Base-by-base conservation (phyloP, 2,113 vertebrate species). In the Terrapene triunguis region DNA sequence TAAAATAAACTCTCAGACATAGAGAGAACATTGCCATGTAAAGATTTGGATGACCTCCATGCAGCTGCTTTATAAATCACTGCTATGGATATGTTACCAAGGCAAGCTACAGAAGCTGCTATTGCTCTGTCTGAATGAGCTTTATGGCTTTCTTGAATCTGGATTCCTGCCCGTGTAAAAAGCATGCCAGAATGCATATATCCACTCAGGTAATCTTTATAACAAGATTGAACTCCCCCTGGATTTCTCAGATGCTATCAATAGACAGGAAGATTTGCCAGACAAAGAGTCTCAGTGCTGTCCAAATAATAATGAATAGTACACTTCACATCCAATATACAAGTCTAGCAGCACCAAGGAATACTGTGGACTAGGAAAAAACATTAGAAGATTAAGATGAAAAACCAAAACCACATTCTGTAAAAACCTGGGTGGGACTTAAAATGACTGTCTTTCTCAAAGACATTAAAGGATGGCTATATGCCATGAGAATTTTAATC, bases 401-500 rank as follows among this genome's bases (percentile, higher is more conserved):
- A 47, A 76, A 78, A 44, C 42, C 86, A 47, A 91, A 89, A 84
- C 92, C 8, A 91, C 11, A 79, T 84, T 59, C 78, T 92, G 91
- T 90, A 82, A 92, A 80, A 88, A 78, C 55, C 84, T 90, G 65
- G 35, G 44, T 5, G 7, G 25, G 19, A 96, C 82, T 95, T 93
- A 65, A 92, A 89, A 79, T 53, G 32, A 93, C 32, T 85, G 50
- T 82, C 89, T 92, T 91, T 65, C 84, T 51, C 83, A 81, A 93
- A 92, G 88, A 96, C 89, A 92, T 91, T 44, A 82, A 93, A 87
- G 2, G 3, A 13, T 50, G 88, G 8, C 6, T 83, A 4, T 4
- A 95, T 94, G 94, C 65, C n/a, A 69, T 4, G 25, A 59, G 82
- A 24, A 90, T 92, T 95, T 96, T 93, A 97, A 97, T 97, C 93